phyloP scores from a whole-genome alignment of 2,797 vertebrate species.

The Cygnus olor region DNA sequence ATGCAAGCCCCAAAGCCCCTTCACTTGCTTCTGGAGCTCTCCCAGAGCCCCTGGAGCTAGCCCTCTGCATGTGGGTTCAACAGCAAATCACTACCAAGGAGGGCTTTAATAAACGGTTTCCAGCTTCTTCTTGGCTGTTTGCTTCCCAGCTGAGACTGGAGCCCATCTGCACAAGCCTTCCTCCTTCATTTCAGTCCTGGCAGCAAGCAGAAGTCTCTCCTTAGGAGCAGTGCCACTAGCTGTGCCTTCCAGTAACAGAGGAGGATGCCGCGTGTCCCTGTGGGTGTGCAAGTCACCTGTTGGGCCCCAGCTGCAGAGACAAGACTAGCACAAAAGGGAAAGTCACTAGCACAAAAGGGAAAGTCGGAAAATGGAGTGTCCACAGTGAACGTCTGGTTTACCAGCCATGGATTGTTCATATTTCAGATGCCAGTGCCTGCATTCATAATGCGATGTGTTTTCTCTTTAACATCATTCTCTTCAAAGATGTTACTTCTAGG shows the following conservation, averaged over 20 bases:
- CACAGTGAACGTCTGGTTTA: not conserved
- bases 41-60: not conserved
- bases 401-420: fast-evolving
- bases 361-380: not conserved
- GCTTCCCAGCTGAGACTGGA: not conserved
- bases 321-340: not conserved
- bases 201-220: not conserved
- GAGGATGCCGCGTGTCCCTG: not conserved
- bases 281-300: fast-evolving
- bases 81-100: not conserved
- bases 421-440: not conserved
- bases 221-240: not conserved
- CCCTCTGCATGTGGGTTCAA: not conserved
- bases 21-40: not conserved
- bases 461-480: not conserved
- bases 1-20: not conserved
- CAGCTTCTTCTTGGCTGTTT: not conserved
- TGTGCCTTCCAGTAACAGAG: not conserved
- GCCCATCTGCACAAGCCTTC: not conserved
- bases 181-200: not conserved
- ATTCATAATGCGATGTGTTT: fast-evolving
- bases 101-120: not conserved
- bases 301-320: fast-evolving
- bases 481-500: not conserved
- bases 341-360: not conserved